Evolutionary conservation across 2,113 vertebrate species (phyloP), one percentile per base, ranked within the genome.

Genomic region (Gambusia holbrooki): DNA sequence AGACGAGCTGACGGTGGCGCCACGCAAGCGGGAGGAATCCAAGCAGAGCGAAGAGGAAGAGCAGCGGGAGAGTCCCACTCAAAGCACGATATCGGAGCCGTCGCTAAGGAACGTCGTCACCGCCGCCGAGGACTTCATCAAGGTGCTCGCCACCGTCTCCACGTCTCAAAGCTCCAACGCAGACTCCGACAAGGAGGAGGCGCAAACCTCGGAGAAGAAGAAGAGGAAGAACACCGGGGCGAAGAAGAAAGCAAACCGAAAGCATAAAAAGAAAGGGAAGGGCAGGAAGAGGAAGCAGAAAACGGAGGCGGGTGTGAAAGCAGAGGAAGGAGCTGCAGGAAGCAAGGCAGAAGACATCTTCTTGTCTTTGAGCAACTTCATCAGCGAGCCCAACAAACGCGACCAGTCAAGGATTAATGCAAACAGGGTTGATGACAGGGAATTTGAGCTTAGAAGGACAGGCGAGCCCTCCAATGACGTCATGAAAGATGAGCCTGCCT

Each of bases 131-230:
- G 95, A 96, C 84, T 93, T 96, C 81, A 93, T 95, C 82, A 95
- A 95, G 85, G 93, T 95, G 68, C 94, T 96, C 0, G 93, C 94
- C 25, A 95, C 94, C 0, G 93, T 95, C 54, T 95, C 94, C 83
- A 93, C 93, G 12, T 94, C 94, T 2, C 94, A 93, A 35, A 89
- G 92, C 80, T 91, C 93, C 27, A 71, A 79, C 5, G 1, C 85
- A 0, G 90, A 93, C 62, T 60, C 89, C 0, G 83, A 71, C 9
- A 91, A 88, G 79, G 84, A 74, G 1, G 90, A 94, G 28, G 74
- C 87, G 0, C 84, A 89, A 37, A 79, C 76, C 60, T 87, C 91
- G 2, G 89, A 91, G 76, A 94, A 92, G 73, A 96, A 95, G 82
- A 89, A 90, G 62, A 88, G 81, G 92, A 93, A 92, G 93, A 88